Base-by-base conservation (phyloP, 2,888 invertebrate genomes). In the Mayetiola destructor region DNA sequence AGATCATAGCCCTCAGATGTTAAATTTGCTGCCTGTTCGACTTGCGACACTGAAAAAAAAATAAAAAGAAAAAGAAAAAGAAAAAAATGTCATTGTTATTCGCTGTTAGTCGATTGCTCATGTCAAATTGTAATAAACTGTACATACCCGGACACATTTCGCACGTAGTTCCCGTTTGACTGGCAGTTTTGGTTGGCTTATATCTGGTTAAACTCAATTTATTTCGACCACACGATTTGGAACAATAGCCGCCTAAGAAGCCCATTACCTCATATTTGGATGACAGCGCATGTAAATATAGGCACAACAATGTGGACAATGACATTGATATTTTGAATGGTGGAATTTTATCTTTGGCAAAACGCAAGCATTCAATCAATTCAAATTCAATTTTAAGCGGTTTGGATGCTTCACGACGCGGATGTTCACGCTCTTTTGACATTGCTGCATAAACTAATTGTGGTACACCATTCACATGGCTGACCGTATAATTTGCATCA, bases 181-280 rank as follows among this genome's bases (percentile, higher is more conserved):
- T 76, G 20, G 80, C 75, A 61, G 84, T 85, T 57, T 75, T 73
- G 63, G 84, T 84, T 0, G 82, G 80, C 16, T 78, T 74, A 65
- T 85, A 84, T 58, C 73, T 70, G 30, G 68, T 69, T 60, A 80
- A 73, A 20, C 68, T 68, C 30, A 81, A 65, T 27, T 66, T 65
- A 42, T 70, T 67, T 14, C 59, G 53, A 12, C 60, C 61, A 30
- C 55, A 48, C 6, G 59, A 58, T 60, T 61, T 61, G 20, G 57
- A 59, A 10, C 59, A 56, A 64, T 65, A 60, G 3, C 85, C 85
- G 16, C 84, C 86, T 60, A 83, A 67, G 62, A 86, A 75, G 1
- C 87, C 87, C 78, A 85, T 85, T 54, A 86, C 83, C 73, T 87
- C 87, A 2, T 76, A 80, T 61, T 79, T 76, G 1, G 80, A 81